phyloP scores from a whole-genome alignment of 2,113 vertebrate species.

The Cephalopterus ornatus region DNA sequence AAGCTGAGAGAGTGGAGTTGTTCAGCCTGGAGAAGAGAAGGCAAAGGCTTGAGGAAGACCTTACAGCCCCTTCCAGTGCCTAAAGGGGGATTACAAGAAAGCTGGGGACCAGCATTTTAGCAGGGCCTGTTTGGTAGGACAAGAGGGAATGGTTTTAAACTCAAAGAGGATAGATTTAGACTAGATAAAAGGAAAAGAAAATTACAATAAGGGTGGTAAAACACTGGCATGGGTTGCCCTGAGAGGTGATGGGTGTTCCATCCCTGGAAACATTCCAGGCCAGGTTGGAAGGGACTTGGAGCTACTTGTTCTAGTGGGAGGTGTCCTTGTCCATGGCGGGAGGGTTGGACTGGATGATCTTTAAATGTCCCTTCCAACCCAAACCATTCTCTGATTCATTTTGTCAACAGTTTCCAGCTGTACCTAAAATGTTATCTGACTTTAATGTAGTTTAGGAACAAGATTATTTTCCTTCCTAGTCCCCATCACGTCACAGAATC shows the following conservation, averaged over 20 bases:
- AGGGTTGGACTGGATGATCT: background rate
- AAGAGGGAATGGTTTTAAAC: background rate
- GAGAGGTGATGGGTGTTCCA: background rate
- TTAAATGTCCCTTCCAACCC: background rate
- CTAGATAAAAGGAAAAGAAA: background rate
- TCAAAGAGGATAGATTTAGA: background rate
- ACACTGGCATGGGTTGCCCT: fast-evolving
- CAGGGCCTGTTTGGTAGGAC: background rate
- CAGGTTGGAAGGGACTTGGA: background rate
- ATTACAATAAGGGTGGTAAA: fast-evolving
- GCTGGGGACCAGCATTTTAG: background rate
- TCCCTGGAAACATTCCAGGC: background rate
- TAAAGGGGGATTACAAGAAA: background rate
- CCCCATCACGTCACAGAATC: too few relatives aligned
- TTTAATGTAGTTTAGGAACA: background rate
- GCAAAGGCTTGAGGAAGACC: too few relatives aligned
- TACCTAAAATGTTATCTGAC: background rate
- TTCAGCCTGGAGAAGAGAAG: background rate
- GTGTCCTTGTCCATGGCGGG: background rate
- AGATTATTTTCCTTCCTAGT: background rate
- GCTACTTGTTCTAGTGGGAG: too few relatives aligned
- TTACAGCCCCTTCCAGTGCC: background rate
- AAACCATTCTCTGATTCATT: background rate
- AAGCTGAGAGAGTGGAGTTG: background rate
- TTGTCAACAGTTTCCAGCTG: background rate